Percentiles rank a stretch among this genome's conserved stretches.
These are phyloP conservation scores for Chaenogobius annularis DNA, from an alignment of 2,113 vertebrate genomes.

Conservation along the genomic window DNA sequence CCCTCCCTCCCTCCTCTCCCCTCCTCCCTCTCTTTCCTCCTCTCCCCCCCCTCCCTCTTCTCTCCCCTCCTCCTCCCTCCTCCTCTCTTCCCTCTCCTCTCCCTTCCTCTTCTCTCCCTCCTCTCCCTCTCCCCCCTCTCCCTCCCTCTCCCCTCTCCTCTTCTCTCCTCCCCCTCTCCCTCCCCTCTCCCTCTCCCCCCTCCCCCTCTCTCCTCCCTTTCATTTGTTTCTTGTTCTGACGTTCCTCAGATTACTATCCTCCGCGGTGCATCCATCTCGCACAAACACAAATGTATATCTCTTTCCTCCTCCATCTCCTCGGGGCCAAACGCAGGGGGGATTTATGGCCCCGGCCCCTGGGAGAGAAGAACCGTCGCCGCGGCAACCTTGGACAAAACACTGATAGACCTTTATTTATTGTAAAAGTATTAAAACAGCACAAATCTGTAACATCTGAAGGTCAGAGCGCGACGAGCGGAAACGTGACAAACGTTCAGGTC, in stretches of 20 bases:
- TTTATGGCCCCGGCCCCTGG: conserved; percentile 16
- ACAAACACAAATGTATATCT: not conserved
- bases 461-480: no score
- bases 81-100: no score
- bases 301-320: not conserved
- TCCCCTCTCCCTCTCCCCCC: not conserved
- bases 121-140: no score
- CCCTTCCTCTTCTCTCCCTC: no score
- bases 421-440: not conserved
- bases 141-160: no score
- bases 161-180: not conserved
- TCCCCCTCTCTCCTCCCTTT: not conserved
- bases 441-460: not conserved
- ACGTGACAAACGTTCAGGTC: not conserved
- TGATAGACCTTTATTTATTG: not conserved
- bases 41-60: no score
- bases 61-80: no score
- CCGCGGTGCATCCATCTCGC: not conserved
- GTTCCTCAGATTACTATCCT: not conserved
- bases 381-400: not conserved
- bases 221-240: not conserved
- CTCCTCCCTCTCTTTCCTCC: no score
- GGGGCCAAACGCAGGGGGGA: not conserved
- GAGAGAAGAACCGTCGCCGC: not conserved
- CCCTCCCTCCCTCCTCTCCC: no score